Evolutionary conservation across 2,113 vertebrate genomes (phyloP), one percentile per base, ranked within the genome.

Genomic region (Dolichotis patagonum): DNA sequence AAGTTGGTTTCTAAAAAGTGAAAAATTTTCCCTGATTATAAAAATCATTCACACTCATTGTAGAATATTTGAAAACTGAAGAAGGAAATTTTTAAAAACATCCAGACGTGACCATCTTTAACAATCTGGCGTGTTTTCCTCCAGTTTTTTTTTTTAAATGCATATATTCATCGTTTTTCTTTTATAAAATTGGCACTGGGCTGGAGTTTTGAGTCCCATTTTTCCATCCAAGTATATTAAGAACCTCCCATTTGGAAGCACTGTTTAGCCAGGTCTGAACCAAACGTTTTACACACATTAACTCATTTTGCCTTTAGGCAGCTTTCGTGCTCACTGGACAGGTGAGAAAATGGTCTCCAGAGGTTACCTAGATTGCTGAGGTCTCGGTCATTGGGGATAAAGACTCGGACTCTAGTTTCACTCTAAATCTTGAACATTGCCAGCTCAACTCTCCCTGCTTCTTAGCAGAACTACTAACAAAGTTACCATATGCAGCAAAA

Each of bases 21-120:
- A 92, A 92, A 93, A 83, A 1, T 77, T 62, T 62, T 85, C 38
- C 52, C 63, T 46, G 77, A 96, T 88, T 94, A 93, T 94, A 95
- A 89, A 95, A 96, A 88, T 78, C 75, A 89, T 92, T 95, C 95
- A 93, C 24, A 94, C 71, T 98, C 82, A 81, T 87, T 96, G 62
- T 95, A 97, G 94, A 95, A 58, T 97, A 97, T 97, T 97, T 97
- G 95, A 97, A 98, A 98, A 97, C 92, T 92, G 90, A 94, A 96
- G 94, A 85, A 95, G 73, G 46, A 95, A 97, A 85, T 41, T 38
- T 38, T 2, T 38, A 94, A 96, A 94, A 94, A 17, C 80, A 91
- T 88, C 81, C 88, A 96, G 90, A 96, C 81, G 65, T 62, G 97
- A 95, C 69, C 82, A 94, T 92, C 92, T 81, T 90, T 88, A 96